These are phyloP conservation scores for Oligia fasciuncula DNA, from an alignment of 2,888 invertebrate genomes.

Conservation along the genomic window DNA sequence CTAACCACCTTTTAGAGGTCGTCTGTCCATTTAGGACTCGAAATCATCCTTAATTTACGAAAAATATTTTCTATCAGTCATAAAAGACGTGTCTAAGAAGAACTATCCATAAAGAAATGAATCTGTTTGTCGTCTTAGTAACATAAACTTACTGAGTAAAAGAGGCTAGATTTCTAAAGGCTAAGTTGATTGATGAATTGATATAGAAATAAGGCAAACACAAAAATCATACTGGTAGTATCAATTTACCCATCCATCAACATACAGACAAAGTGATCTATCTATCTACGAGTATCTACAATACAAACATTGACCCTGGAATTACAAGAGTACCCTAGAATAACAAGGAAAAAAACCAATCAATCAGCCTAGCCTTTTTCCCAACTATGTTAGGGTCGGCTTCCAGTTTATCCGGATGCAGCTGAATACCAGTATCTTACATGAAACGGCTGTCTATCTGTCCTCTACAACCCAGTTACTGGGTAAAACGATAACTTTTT, in stretches of 20 bases:
- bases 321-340: background rate
- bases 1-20: background rate
- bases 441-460: background rate
- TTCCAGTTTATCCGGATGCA: background rate
- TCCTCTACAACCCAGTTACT: background rate
- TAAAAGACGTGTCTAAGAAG: background rate
- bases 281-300: background rate
- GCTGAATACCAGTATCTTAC: background rate
- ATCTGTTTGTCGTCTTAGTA: background rate
- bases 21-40: background rate
- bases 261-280: background rate
- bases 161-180: background rate
- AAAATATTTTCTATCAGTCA: slow-evolving; percentile 1
- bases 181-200: slow-evolving; percentile 24
- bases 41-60: background rate
- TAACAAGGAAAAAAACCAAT: background rate
- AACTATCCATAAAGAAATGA: background rate
- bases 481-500: no score
- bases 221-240: background rate
- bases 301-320: slow-evolving; percentile 1
- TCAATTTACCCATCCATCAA: slow-evolving; percentile 19
- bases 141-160: background rate
- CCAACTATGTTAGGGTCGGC: background rate
- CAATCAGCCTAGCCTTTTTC: background rate
- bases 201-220: slow-evolving; percentile 1